These are phyloP conservation scores for Paedocypris micromegethes DNA, from an alignment of 2,797 vertebrate species.

Conservation along the genomic window DNA sequence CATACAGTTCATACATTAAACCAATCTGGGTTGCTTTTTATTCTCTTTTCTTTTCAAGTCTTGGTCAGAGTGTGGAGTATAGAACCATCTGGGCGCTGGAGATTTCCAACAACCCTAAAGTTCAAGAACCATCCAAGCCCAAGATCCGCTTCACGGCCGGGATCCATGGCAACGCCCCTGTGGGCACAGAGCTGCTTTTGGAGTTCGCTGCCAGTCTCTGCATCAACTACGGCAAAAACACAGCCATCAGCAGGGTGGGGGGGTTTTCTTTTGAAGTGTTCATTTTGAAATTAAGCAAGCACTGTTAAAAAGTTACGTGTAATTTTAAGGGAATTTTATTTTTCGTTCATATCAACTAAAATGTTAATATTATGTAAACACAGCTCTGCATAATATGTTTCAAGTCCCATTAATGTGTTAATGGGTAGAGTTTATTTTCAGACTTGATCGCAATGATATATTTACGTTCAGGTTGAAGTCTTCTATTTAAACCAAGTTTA, in stretches of 20 bases:
- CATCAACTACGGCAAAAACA: conserved; percentile 90
- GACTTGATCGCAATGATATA: no score
- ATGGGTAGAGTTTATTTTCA: no score
- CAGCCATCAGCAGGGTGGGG: conserved; percentile 83
- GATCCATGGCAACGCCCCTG: conserved; percentile 90
- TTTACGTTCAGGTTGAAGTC: no score
- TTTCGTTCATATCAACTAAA: no score
- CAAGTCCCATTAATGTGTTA: no score
- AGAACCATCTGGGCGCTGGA: conserved; percentile 89
- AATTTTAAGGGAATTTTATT: no score
- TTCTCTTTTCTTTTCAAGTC: conserved; percentile 58
- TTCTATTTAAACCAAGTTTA: no score
- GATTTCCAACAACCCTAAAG: conserved; percentile 88
- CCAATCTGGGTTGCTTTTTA: background rate
- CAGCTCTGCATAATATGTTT: no score
- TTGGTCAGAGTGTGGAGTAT: conserved; percentile 88
- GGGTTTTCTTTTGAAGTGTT: background rate
- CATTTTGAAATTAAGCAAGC: background rate
- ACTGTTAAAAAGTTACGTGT: background rate
- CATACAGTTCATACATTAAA: background rate
- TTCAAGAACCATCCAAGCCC: conserved; percentile 82
- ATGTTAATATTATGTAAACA: no score
- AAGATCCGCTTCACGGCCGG: conserved; percentile 93
- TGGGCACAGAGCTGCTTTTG: conserved; percentile 90
- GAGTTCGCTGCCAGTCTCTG: conserved; percentile 90